These are phyloP conservation scores for Osedax fenrisi DNA, from an alignment of 2,888 invertebrate genomes.

Conservation along the genomic window DNA sequence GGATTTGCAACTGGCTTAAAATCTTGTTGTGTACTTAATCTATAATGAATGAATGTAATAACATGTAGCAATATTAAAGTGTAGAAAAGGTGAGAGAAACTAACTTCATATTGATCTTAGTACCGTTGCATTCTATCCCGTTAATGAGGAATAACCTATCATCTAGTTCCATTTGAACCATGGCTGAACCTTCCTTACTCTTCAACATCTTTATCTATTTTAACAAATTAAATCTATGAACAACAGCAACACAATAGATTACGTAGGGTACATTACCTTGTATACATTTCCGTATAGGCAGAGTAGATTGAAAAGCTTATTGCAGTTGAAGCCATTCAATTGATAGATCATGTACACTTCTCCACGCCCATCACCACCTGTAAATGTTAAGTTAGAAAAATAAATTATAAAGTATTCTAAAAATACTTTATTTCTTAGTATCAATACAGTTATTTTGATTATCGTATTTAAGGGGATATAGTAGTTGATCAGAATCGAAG, in stretches of 20 bases:
- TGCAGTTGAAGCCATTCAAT: constrained; percentile 62
- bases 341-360: neutral
- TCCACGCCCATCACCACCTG: neutral
- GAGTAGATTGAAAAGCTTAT: constrained; percentile 89
- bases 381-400: too few relatives aligned
- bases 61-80: neutral
- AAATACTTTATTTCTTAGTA: too few relatives aligned
- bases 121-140: neutral
- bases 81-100: neutral
- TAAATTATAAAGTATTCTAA: too few relatives aligned
- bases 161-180: constrained; percentile 82
- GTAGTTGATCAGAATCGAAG: too few relatives aligned
- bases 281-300: constrained; percentile 96
- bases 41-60: constrained; percentile 37
- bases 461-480: too few relatives aligned
- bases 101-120: neutral
- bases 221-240: too few relatives aligned
- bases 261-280: too few relatives aligned
- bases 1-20: constrained; percentile 82
- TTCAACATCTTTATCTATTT: constrained; percentile 91
- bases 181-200: constrained; percentile 94
- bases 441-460: too few relatives aligned
- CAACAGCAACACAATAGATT: too few relatives aligned
- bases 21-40: constrained; percentile 48
- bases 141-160: neutral